Evolutionary conservation across 2,888 invertebrate genomes (phyloP).

Genomic region (Nomada fucata): DNA sequence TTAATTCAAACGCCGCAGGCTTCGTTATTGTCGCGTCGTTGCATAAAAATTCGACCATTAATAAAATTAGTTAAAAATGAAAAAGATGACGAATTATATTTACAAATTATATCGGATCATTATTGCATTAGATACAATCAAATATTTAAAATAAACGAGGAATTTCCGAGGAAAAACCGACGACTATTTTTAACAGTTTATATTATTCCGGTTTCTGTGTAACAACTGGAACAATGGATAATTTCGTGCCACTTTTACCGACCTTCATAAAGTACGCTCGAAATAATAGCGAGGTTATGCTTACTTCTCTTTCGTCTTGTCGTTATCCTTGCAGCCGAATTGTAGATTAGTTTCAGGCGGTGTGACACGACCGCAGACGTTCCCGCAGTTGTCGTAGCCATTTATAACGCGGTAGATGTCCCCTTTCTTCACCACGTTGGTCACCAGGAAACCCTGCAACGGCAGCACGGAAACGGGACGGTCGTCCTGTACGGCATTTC

Average conservation of each 20-base stretch:
- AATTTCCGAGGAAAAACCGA: neutral
- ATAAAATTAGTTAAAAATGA: too few species aligned
- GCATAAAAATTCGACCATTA: too few species aligned
- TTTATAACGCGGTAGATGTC: slow-evolving; percentile 86
- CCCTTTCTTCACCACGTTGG: slow-evolving; percentile 82
- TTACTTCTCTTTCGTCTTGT: slow-evolving; percentile 79
- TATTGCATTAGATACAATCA: too few species aligned
- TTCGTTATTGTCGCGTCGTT: neutral
- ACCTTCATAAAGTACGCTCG: neutral
- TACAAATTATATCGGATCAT: too few species aligned
- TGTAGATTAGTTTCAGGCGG: slow-evolving; percentile 74
- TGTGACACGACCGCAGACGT: slow-evolving; percentile 87
- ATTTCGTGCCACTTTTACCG: neutral
- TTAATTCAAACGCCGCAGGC: neutral
- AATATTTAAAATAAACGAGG: neutral
- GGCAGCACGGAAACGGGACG: neutral
- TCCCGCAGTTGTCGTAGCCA: slow-evolving; percentile 88
- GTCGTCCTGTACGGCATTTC: neutral
- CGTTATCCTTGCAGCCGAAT: slow-evolving; percentile 84
- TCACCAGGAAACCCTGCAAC: slow-evolving; percentile 83
- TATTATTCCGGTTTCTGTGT: neutral
- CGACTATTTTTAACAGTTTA: neutral
- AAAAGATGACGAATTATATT: too few species aligned
- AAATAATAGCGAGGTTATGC: slow-evolving; percentile 38
- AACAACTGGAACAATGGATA: neutral